Base-by-base conservation (phyloP, 2,113 vertebrate genomes). In the Ammospiza caudacuta region DNA sequence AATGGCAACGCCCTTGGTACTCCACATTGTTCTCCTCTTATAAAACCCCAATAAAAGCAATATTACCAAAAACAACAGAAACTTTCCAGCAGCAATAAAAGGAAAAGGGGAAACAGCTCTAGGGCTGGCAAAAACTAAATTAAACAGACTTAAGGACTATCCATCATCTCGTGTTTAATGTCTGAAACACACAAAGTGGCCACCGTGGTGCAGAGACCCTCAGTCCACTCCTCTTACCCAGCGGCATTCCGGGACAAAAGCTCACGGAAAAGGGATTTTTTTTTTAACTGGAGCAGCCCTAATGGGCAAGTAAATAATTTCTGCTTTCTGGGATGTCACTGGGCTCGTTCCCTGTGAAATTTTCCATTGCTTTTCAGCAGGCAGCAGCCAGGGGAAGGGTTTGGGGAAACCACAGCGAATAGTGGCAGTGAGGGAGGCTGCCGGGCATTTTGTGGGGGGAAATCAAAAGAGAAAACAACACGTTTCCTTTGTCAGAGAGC, bases 81-180 rank as follows among this genome's bases (percentile, higher is more conserved):
- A 47, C 39, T 94, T 95, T 79, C 94, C 96, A 91, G 87, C 88
- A 88, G 90, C 90, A 92, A 57, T 94, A 83, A 95, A 94, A 93
- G 27, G 41, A 94, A 81, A 96, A 89, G 57, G 83, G 89, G 61
- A 93, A 95, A 93, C 73, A 85, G 95, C 91, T 96, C 90, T 62
- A 92, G 94, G 92, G 94, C 85, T 92, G 93, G 90, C 87, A 89
- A 89, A 91, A 87, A 35, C 63, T 24, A 70, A 92, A 92, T 93
- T 92, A 83, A 94, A 75, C 47, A 51, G 78, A 94, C 35, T 75
- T 93, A 88, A 63, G 47, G 74, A 75, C 91, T 87, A 72, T 93
- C 94, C 93, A 86, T 95, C 88, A 81, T 92, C 72, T 78, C 5
- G 12, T 35, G 52, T 82, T 74, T 77, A 74, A 86, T 80, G 92